Evolutionary conservation across 2,888 invertebrate species (phyloP), one percentile per base, ranked within the genome.

Genomic region (Beris morrisii): DNA sequence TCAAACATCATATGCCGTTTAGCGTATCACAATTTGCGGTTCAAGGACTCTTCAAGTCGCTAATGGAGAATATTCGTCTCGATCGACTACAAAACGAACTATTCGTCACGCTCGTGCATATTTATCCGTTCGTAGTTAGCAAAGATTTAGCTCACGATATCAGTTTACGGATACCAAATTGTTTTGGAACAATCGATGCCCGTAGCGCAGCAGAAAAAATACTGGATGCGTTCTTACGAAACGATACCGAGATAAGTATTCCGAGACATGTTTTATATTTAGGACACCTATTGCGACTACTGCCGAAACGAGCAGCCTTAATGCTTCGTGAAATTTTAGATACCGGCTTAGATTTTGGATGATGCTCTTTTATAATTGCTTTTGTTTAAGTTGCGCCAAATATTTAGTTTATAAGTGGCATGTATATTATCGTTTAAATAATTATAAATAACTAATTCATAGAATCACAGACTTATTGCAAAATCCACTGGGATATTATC

Each of bases 21-120:
- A 84, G 86, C 66, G 85, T 87, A 0, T 85, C 87, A 0, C 88
- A 88, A 77, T 87, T 87, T 76, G 88, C 87, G 13, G 84, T 87
- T 1, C 85, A 86, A 74, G 88, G 88, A 4, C 78, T 88, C 44
- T 85, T 86, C 0, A 87, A 87, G 73, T 85, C 87, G 1, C 76
- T 88, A 4, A 83, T 84, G 74, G 85, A 85, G 71, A 86, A 88
- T 71, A 77, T 88, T 0, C 82, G 86, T 46, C 82, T 85, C 48
- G 82, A 83, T 38, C 85, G 84, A 70, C 63, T 69, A 15, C 80
- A 81, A 59, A 80, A 83, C 71, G 83, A 84, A 65, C 84, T 88
- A 1, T 81, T 84, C 73, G 83, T 87, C 12, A 86, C 87, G 1
- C 78, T 88, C 4, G 83, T 83, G 28, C 87, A 87, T 70, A 81